These are phyloP conservation scores for Cryptops parisi DNA, from an alignment of 2,888 invertebrate species.

Conservation along the genomic window DNA sequence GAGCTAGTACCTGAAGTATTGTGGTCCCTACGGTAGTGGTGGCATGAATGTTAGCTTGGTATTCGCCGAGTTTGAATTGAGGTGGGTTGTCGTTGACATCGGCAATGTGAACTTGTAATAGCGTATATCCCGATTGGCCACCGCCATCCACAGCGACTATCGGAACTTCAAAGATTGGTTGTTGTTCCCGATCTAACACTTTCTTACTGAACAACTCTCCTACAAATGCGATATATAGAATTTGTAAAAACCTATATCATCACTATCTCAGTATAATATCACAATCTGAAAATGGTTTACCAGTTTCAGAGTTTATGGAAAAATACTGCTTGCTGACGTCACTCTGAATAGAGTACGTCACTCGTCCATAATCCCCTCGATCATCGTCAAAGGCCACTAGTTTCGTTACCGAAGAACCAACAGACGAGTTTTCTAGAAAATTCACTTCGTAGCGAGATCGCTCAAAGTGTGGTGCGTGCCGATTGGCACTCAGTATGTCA, in stretches of 20 bases:
- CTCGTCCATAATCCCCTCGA: constrained; percentile 48
- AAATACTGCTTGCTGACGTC: constrained; percentile 31
- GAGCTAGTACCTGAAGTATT: constrained; percentile 26
- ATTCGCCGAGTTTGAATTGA: constrained; percentile 44
- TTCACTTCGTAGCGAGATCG: constrained; percentile 62
- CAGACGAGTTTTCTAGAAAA: constrained; percentile 61
- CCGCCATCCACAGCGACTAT: constrained; percentile 33
- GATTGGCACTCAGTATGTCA: constrained; percentile 45
- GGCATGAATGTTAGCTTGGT: constrained; percentile 31
- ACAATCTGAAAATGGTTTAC: constrained; percentile 26
- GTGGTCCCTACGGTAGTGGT: constrained; percentile 28
- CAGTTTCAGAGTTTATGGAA: constrained; percentile 33
- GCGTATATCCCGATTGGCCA: constrained; percentile 29
- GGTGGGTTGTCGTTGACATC: constrained; percentile 90
- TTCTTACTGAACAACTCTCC: constrained; percentile 29
- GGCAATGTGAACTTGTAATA: constrained; percentile 56
- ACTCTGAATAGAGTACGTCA: constrained; percentile 42
- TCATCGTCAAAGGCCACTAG: constrained; percentile 70
- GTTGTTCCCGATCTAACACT: constrained; percentile 29
- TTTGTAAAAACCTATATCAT: background rate
- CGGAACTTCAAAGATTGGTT: constrained; percentile 27
- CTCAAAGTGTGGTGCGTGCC: constrained; percentile 60
- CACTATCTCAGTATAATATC: background rate
- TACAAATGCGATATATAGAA: constrained; percentile 16
- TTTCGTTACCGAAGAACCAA: constrained; percentile 57